Evolutionary conservation across 2,113 vertebrate species (phyloP).

Genomic region (Scartelaos histophorus): DNA sequence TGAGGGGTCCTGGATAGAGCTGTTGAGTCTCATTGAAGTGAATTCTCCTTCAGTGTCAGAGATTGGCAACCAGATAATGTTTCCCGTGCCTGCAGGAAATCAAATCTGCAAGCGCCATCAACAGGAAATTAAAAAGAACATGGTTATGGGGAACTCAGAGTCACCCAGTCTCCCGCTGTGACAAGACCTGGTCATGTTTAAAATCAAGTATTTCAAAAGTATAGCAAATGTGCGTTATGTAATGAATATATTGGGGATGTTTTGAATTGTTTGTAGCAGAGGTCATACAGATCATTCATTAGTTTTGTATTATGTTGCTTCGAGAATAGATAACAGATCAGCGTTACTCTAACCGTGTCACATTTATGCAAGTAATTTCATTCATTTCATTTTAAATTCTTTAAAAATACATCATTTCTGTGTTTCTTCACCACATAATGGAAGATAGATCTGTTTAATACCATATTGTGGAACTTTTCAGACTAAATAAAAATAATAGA

Average conservation of each 20-base stretch:
- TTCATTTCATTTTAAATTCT: too few relatives aligned
- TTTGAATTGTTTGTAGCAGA: neutral
- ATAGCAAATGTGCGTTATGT: too few relatives aligned
- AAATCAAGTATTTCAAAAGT: neutral
- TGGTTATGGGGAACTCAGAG: conserved; percentile 45
- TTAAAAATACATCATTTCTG: too few relatives aligned
- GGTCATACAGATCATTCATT: neutral
- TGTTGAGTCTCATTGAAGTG: conserved; percentile 2
- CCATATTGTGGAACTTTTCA: too few relatives aligned
- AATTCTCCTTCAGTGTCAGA: conserved; percentile 27
- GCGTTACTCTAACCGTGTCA: too few relatives aligned
- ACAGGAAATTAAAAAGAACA: conserved; percentile 76
- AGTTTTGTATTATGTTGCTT: too few relatives aligned
- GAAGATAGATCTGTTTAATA: too few relatives aligned
- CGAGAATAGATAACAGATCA: too few relatives aligned
- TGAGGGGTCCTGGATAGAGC: conserved; percentile 18
- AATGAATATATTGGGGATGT: neutral
- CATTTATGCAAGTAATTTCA: too few relatives aligned
- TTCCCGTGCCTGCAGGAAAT: conserved; percentile 61
- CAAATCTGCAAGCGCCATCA: conserved; percentile 60
- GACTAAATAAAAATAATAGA: too few relatives aligned
- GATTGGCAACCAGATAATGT: conserved; percentile 53
- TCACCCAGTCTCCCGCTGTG: conserved; percentile 26
- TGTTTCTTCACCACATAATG: too few relatives aligned
- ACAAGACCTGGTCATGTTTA: conserved; percentile 30